Evolutionary conservation across 30 jellyfish, hydroid and myxozoan genomes (phyloP), one percentile per base, ranked within the genome.

Genomic region (Pelagia noctiluca): DNA sequence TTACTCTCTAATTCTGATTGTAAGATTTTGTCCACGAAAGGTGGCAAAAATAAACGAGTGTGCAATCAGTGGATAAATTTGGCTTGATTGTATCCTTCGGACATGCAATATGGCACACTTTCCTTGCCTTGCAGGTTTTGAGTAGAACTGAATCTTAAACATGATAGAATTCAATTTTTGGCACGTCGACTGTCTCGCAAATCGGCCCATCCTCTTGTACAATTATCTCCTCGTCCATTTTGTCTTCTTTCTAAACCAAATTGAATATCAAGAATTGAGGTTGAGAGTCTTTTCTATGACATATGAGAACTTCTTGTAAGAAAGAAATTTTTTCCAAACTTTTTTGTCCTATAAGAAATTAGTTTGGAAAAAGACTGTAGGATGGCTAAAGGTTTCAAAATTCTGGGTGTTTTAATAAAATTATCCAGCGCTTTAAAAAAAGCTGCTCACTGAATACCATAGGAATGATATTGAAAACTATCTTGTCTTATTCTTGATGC

Each of bases 31-130:
- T n/a, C n/a, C n/a, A n/a, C n/a, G n/a, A n/a, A n/a, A n/a, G n/a
- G n/a, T n/a, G 30, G 11, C 5, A 25, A 66, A 66, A 35, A 3
- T 25, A 66, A 66, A 16, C 64, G 62, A 31, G 60, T 22, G 22
- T 66, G 67, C 62, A 66, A 66, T n/a, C 64, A 66, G 79, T 25
- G 79, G 22, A 35, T 21, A 66, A 25, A 66, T 66, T 28, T 66
- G 79, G 79, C 22, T 66, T 66, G 79, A 66, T 21, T 28, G 64
- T 21, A 35, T 28, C 7, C 64, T 10, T 66, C 67, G 19, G 29
- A 66, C 31, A 66, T 66, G 79, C 79, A 66, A 22, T 66, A 28
- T 5, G 11, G 64, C 62, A 3, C 16, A 28, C 64, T 35, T 21
- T 28, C 62, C 64, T 21, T 10, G 64, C 67, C 67, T 21, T 28